Conservation (phyloP, 2,797 vertebrate genomes). For the Distichodus sexfasciatus region DNA sequence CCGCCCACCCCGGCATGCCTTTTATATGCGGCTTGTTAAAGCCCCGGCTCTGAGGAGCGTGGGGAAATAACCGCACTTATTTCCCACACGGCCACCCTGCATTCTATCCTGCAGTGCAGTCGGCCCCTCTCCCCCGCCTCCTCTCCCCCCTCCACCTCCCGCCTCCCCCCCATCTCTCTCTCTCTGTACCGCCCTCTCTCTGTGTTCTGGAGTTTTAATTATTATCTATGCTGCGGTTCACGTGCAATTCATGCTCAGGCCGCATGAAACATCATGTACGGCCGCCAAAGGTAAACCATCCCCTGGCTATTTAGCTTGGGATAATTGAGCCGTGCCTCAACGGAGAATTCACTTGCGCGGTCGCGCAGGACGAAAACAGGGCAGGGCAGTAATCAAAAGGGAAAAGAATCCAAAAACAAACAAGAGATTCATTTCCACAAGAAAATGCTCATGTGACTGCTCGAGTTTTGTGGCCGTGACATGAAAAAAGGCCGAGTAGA, state of each 20-base stretch:
- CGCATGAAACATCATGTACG: background rate
- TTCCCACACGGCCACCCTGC: slow-evolving; percentile 64
- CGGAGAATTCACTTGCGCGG: background rate
- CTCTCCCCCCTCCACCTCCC: background rate
- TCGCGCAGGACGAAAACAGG: background rate
- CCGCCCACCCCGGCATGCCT: slow-evolving; percentile 53
- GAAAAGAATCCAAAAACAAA: too few species aligned
- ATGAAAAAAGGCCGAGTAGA: too few species aligned
- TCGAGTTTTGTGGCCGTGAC: too few species aligned
- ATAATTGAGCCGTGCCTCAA: background rate
- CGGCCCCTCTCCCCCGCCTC: background rate
- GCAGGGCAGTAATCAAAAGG: too few species aligned
- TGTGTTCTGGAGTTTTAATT: background rate
- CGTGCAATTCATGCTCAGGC: background rate
- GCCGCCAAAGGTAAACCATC: background rate
- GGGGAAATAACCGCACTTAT: slow-evolving; percentile 65
- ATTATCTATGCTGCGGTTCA: background rate
- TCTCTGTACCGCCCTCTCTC: background rate
- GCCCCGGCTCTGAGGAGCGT: slow-evolving; percentile 50
- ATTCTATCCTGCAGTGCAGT: slow-evolving; percentile 6
- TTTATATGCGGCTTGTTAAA: slow-evolving; percentile 66
- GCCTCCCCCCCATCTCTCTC: background rate
- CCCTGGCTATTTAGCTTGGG: background rate
- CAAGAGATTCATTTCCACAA: too few species aligned
- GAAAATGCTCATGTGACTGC: too few species aligned